Evolutionary conservation across 2,888 invertebrate genomes (phyloP).

Genomic region (Agelastica alni): DNA sequence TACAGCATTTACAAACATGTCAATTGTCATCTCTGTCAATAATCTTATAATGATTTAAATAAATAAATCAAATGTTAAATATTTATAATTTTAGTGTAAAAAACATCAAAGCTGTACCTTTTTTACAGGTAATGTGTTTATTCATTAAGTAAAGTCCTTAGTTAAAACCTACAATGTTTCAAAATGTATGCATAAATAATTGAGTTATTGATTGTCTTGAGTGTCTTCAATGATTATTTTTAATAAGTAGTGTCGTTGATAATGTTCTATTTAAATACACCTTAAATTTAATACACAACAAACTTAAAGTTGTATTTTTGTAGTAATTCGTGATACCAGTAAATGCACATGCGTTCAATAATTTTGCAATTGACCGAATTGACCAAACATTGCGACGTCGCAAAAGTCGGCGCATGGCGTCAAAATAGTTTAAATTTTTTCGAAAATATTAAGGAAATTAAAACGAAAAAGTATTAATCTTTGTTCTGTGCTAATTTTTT

Average conservation of each 20-base stretch:
- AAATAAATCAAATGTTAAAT: constrained; percentile 15
- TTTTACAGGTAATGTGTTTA: constrained; percentile 11
- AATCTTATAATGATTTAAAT: constrained; percentile 14
- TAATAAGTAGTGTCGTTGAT: too few species aligned
- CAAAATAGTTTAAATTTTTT: constrained; percentile 30
- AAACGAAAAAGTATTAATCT: not conserved
- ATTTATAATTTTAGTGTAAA: constrained; percentile 11
- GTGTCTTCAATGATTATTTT: not conserved
- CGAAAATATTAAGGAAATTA: constrained; percentile 21
- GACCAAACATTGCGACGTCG: constrained; percentile 49
- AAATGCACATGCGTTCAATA: constrained; percentile 47
- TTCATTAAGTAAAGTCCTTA: not conserved
- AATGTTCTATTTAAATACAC: not conserved
- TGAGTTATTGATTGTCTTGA: not conserved
- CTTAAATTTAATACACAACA: not conserved
- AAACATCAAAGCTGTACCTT: not conserved
- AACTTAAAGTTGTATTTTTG: not conserved
- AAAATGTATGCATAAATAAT: not conserved
- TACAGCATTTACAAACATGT: too few species aligned
- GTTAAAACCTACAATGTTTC: not conserved
- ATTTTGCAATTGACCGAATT: constrained; percentile 48
- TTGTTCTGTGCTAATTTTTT: not conserved
- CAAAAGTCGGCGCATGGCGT: constrained; percentile 49
- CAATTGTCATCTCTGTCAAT: constrained; percentile 15
- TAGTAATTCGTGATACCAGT: not conserved